Evolutionary conservation across 2,113 vertebrate genomes (phyloP).

Genomic region (Fulmarus glacialis): DNA sequence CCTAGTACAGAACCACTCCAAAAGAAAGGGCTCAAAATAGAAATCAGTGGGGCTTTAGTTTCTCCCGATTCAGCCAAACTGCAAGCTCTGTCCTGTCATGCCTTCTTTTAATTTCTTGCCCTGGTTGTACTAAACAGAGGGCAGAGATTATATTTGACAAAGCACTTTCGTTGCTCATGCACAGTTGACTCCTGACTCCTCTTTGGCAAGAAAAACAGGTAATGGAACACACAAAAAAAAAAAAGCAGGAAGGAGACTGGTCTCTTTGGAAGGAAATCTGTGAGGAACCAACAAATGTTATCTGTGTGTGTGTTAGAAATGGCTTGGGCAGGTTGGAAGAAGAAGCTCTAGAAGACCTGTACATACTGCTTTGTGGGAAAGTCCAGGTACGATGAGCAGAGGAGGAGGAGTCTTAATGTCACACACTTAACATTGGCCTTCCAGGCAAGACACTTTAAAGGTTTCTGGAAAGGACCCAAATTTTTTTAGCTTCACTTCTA

Average conservation of each 20-base stretch:
- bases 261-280: neutral
- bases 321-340: neutral
- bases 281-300: neutral
- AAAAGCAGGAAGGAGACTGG: neutral
- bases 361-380: neutral
- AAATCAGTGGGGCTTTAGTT: neutral
- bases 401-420: neutral
- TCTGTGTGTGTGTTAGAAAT: neutral
- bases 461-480: neutral
- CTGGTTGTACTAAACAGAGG: neutral
- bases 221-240: neutral
- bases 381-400: neutral
- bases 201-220: neutral
- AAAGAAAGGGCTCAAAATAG: conserved; percentile 30
- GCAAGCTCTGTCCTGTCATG: neutral
- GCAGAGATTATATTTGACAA: neutral
- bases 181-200: neutral
- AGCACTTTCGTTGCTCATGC: neutral
- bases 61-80: neutral
- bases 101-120: neutral
- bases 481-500: neutral
- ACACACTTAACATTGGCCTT: neutral
- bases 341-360: neutral
- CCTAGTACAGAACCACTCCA: neutral
- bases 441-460: neutral